Evolutionary conservation across 2,888 invertebrate species (phyloP), one percentile per base, ranked within the genome.

Genomic region (Corbicula japonica): DNA sequence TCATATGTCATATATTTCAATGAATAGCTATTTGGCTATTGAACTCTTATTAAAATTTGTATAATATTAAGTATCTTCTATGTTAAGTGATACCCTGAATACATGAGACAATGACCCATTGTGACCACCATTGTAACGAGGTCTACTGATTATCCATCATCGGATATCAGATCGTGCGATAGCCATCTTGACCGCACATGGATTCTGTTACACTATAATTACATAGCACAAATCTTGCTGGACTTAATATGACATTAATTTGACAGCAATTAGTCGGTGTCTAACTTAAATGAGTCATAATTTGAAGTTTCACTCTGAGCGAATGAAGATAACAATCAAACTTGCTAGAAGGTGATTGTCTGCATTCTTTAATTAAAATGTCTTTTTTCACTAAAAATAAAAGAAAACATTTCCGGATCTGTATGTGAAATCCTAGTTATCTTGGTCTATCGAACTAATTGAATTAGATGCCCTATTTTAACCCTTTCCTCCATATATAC

Each of bases 171-270:
- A 0, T 32, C 30, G 5, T 28, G 28, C 18, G 50, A 50, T 65
- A 26, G 26, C 35, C 23, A 50, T 50, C 50, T 65, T 26, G n/a
- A 50, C 52, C 2, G 18, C 3, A 28, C 18, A 12, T 8, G 38
- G 65, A 23, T 65, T 38, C 50, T 18, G 30, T 65, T 65, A 65
- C 65, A 32, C 10, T 34, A 21, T 65, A 65, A 65, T 65, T 65
- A 65, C 23, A 63, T 32, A 10, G 63, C 15, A 10, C 12, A 48
- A 44, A 63, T 63, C 50, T 23, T 28, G 34, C 56, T 68, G 54
- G 60, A 50, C 61, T 41, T 61, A 71, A 61, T 71, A 61, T 71
- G 70, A 60, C 70, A 71, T 71, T 71, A 50, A 71, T 71, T 61
- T 30, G 60, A 50, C 50, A 35, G 61, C 32, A 10, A 50, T 71